These are phyloP conservation scores for Noctua pronuba DNA, from an alignment of 2,888 invertebrate species.

Conservation along the genomic window DNA sequence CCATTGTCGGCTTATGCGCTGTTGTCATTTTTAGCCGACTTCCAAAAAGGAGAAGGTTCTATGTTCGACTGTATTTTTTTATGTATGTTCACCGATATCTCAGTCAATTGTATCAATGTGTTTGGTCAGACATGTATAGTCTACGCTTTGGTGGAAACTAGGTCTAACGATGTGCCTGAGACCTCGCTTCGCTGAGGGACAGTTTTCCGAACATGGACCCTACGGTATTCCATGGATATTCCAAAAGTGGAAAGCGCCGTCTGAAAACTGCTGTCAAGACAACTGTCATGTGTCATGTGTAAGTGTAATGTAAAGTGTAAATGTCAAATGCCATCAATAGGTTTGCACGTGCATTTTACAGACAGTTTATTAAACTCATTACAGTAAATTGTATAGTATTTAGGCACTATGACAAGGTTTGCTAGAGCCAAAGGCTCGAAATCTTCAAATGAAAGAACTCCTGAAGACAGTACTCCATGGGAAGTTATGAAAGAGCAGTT, in stretches of 20 bases:
- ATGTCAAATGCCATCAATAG: neutral
- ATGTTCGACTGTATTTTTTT: too few relatives aligned
- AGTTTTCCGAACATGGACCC: neutral
- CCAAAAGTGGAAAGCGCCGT: neutral
- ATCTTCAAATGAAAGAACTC: constrained; percentile 92
- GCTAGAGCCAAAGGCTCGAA: constrained; percentile 94
- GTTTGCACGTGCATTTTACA: constrained; percentile 12
- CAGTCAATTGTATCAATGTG: too few relatives aligned
- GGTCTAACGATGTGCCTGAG: neutral
- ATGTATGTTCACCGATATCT: too few relatives aligned
- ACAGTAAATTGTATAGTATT: neutral
- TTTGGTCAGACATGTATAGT: neutral
- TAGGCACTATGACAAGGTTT: constrained; percentile 92
- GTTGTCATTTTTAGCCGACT: neutral
- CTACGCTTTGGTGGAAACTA: constrained; percentile 1
- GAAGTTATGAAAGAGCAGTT: constrained; percentile 92
- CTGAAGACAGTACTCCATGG: constrained; percentile 94
- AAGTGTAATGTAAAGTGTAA: neutral
- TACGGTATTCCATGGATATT: too few relatives aligned
- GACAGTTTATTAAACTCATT: neutral
- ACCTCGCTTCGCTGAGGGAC: neutral
- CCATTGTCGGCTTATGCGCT: neutral
- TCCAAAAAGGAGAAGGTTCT: too few relatives aligned
- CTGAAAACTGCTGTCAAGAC: neutral
- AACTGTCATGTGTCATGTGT: neutral